Base-by-base conservation (phyloP, 2,888 invertebrate genomes). In the Drosophila maculinotata region DNA sequence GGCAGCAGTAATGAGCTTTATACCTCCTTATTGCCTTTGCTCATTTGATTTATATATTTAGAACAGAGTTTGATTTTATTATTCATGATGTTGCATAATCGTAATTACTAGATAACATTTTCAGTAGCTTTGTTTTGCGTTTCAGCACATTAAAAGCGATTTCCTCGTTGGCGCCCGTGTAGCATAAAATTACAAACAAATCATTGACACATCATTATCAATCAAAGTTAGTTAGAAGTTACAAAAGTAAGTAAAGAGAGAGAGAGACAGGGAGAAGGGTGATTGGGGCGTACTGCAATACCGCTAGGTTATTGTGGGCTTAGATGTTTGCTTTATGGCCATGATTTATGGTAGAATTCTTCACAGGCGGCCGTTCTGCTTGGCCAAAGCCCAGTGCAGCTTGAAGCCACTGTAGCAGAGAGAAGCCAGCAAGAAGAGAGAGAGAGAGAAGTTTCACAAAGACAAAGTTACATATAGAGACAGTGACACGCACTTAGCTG, bases 121-220 rank as follows among this genome's bases (percentile, higher is more conserved):
- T 28, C 33, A 57, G 58, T 42, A 36, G 56, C 23, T 41, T 36
- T 49, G 54, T 36, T 60, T 51, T 35, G 35, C 25, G 25, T 47
- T 49, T 69, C 53, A 57, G 36, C 52, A 58, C 56, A 39, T 67
- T 54, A 8, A 51, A 20, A 17, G 10, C n/a, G 60, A 41, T 8
- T 28, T 8, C 28, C 28, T 56, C 44, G 64, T 54, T 67, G 67
- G 54, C 49, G 48, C 48, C 69, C 57, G 49, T 41, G 17, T 67
- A 65, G 72, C 87, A 84, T 84, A 64, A 81, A 80, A 79, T 76
- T 77, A 75, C 73, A 68, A 78, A 70, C 89, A 81, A 77, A 71
- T 90, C 89, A 89, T 89, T 90, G 89, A 89, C 89, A 89, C 88
- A 86, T 86, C 84, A 79, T 89, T 89, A 88, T 90, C 80, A 89